A percentile compares a stretch with the other conserved stretches of the same genome.
Conservation (phyloP, 2,113 vertebrate genomes). For the Megaceryle maxima region DNA sequence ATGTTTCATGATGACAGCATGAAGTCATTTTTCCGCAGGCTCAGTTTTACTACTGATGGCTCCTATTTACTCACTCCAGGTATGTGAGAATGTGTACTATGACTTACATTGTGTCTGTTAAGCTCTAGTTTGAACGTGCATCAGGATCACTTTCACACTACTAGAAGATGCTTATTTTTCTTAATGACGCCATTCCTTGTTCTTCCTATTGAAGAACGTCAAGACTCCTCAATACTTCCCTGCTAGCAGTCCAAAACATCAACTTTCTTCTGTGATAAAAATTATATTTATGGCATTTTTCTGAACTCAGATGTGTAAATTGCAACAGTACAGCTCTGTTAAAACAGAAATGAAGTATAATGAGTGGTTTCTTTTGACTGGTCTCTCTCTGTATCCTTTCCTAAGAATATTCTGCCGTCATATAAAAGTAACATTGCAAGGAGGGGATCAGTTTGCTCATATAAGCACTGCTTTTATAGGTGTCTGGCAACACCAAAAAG, state of each 20-base stretch:
- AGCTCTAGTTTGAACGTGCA: not conserved
- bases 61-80: conserved; percentile 92
- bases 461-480: not conserved
- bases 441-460: not conserved
- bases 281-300: not conserved
- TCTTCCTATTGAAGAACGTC: not conserved
- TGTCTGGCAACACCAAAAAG: conserved; percentile 31
- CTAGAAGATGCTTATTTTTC: not conserved
- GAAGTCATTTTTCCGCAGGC: conserved; percentile 95
- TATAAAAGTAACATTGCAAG: not conserved
- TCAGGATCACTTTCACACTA: not conserved
- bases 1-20: conserved; percentile 98
- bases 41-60: conserved; percentile 93
- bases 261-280: not conserved
- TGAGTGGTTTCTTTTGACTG: not conserved
- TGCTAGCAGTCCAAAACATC: not conserved
- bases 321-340: not conserved
- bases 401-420: not conserved
- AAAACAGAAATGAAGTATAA: not conserved
- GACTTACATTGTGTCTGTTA: not conserved
- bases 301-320: not conserved
- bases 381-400: not conserved
- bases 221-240: not conserved
- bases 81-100: not conserved
- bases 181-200: not conserved